phyloP scores from a whole-genome alignment of 1,140 invertebrate genomes.

The Macrobrachium rosenbergii region DNA sequence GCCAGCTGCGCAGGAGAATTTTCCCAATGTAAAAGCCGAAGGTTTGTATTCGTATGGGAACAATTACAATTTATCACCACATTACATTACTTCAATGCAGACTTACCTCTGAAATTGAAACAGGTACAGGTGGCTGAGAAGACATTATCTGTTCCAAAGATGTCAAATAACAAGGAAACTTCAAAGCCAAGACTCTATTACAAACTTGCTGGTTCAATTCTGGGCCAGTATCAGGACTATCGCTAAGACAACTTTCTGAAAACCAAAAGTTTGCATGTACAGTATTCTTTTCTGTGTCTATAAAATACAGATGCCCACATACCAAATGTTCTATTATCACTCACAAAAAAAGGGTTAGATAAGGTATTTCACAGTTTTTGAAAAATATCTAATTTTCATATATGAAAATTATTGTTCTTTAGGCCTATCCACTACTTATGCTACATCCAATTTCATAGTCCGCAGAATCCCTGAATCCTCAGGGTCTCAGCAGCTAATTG shows the following conservation, averaged over 20 bases:
- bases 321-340: too few species aligned
- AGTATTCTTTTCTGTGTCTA: background rate
- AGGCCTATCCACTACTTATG: too few species aligned
- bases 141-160: conserved; percentile 44
- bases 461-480: too few species aligned
- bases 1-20: too few species aligned
- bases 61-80: background rate
- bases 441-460: too few species aligned
- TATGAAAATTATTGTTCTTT: too few species aligned
- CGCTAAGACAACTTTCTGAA: conserved; percentile 44
- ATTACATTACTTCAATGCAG: background rate
- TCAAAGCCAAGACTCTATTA: background rate
- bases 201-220: conserved; percentile 26
- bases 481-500: too few species aligned
- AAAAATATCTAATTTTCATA: too few species aligned
- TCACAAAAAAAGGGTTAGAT: too few species aligned
- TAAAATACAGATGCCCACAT: background rate
- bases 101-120: background rate
- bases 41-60: too few species aligned
- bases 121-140: background rate
- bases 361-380: too few species aligned
- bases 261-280: background rate
- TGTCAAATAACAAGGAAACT: conserved; percentile 42
- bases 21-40: too few species aligned
- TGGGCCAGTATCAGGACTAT: background rate